These are phyloP conservation scores for Ruditapes philippinarum DNA, from an alignment of 1,140 invertebrate genomes.

Conservation along the genomic window DNA sequence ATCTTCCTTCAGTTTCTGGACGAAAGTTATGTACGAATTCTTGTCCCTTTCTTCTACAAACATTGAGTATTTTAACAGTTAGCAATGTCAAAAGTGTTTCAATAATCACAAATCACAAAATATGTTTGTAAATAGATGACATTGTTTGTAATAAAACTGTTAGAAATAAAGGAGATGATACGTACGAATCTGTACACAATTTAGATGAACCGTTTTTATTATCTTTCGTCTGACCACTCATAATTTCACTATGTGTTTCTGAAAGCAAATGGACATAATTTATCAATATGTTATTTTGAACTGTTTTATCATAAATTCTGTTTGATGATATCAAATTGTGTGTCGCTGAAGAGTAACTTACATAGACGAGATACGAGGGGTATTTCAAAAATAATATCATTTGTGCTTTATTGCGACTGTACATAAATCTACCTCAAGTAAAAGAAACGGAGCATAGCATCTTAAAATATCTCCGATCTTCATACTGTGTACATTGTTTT, in stretches of 20 bases:
- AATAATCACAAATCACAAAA: neutral
- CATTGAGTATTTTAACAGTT: too few relatives aligned
- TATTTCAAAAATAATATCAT: neutral
- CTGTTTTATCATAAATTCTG: too few relatives aligned
- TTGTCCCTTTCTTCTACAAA: too few relatives aligned
- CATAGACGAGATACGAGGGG: neutral
- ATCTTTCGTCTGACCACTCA: neutral
- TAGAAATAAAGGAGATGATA: neutral
- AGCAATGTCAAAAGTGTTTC: too few relatives aligned
- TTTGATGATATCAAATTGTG: neutral
- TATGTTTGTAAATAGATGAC: neutral
- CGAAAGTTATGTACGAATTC: too few relatives aligned
- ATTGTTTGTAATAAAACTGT: neutral
- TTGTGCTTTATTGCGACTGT: too few relatives aligned
- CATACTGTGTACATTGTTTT: too few relatives aligned
- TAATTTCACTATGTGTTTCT: slow-evolving; percentile 3
- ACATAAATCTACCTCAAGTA: too few relatives aligned
- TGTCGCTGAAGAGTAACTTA: neutral
- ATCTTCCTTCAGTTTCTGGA: too few relatives aligned
- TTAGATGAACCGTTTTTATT: neutral
- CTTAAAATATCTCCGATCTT: too few relatives aligned
- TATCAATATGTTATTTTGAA: neutral
- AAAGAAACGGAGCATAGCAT: too few relatives aligned
- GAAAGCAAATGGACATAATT: neutral
- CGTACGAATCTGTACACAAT: neutral